Evolutionary conservation across 2,113 vertebrate genomes (phyloP).

Genomic region (Gymnarchus niloticus): DNA sequence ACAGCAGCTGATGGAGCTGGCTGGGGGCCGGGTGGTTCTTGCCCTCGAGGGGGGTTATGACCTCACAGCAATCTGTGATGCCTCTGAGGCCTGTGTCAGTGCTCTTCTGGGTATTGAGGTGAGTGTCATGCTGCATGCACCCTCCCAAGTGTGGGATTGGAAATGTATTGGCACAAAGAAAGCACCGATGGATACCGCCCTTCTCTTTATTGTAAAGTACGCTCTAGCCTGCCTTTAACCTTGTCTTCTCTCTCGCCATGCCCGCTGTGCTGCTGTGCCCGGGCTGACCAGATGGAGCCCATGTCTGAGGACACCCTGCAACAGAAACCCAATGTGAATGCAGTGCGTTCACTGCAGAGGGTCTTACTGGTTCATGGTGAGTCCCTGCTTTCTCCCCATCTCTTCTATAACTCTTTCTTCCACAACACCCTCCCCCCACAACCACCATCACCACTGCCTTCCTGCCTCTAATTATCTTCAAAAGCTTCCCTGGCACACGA

Average conservation of each 20-base stretch:
- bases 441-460: constrained; percentile 15
- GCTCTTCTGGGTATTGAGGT: constrained; percentile 86
- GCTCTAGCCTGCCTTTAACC: not conserved
- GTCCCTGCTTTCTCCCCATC: constrained; percentile 37
- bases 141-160: not conserved
- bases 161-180: not conserved
- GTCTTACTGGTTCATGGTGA: constrained; percentile 85
- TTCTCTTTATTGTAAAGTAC: not conserved
- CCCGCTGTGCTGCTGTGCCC: not conserved
- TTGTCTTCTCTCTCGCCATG: not conserved
- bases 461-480: constrained; percentile 71
- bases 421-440: not conserved
- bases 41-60: constrained; percentile 85
- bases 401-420: not conserved
- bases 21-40: constrained; percentile 76
- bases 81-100: constrained; percentile 81
- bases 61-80: constrained; percentile 84
- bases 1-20: constrained; percentile 84
- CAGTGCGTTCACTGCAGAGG: constrained; percentile 71
- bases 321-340: constrained; percentile 77
- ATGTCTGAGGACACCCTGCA: constrained; percentile 72
- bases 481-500: constrained; percentile 65
- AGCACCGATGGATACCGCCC: not conserved
- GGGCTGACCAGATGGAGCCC: constrained; percentile 67
- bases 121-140: constrained; percentile 22